Evolutionary conservation across 2,113 vertebrate species (phyloP), one percentile per base, ranked within the genome.

Genomic region (Pterocles burchelli): DNA sequence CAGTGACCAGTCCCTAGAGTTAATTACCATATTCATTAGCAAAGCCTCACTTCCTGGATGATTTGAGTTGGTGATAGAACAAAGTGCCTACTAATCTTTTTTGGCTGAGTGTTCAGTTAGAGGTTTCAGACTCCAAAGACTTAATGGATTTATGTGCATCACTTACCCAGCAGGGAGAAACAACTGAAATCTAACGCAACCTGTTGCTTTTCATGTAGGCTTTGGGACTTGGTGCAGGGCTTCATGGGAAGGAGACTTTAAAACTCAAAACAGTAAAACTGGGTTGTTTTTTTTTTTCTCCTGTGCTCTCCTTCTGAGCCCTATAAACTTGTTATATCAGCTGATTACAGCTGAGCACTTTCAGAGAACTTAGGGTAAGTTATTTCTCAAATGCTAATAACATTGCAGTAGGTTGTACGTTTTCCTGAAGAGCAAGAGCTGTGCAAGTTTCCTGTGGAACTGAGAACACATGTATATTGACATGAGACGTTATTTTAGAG

Each of bases 11-110:
- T 89, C 52, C 80, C 48, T 88, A 48, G 43, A 71, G 71, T 74
- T 89, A 88, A 93, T 93, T 89, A 82, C 72, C 46, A 49, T 86
- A 82, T 91, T 85, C 62, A 78, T 94, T 93, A 93, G 76, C 76
- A 79, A 83, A 95, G 85, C 62, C 31, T 91, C 66, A 63, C 93
- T 93, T 93, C 58, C 67, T 89, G 51, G 76, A 57, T 89, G 76
- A 89, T 95, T 91, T 71, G 72, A 86, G 62, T 38, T n/a, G n/a
- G n/a, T n/a, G n/a, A n/a, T n/a, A n/a, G n/a, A n/a, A n/a, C n/a
- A n/a, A n/a, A n/a, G n/a, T n/a, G n/a, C n/a, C n/a, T n/a, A n/a
- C n/a, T n/a, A n/a, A n/a, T n/a, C n/a, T n/a, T 79, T 93, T 93
- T 90, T 92, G 86, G 63, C 92, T 67, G 57, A 90, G 74, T 25